Evolutionary conservation across 2,797 vertebrate genomes (phyloP).

Genomic region (Chaunax sp.): DNA sequence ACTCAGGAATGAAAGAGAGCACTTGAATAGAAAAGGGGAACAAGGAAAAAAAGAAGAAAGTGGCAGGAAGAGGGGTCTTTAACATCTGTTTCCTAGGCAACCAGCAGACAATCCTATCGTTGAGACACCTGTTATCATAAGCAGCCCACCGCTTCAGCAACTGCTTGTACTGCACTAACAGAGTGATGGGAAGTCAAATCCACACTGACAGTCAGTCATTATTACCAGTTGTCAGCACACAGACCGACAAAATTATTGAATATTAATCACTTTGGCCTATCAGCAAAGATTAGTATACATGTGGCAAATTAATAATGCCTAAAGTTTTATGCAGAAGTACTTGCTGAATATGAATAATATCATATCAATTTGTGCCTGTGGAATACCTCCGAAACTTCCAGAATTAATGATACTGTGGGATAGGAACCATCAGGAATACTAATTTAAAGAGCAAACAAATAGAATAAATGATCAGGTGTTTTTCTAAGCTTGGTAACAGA

Average conservation of each 20-base stretch:
- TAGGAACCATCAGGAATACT: constrained; percentile 20
- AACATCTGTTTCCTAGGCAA: constrained; percentile 79
- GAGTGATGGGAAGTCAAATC: constrained; percentile 63
- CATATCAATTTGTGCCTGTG: constrained; percentile 40
- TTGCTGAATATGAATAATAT: constrained; percentile 28
- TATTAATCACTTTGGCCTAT: constrained; percentile 61
- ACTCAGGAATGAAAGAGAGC: constrained; percentile 20
- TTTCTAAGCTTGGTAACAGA: too few species aligned
- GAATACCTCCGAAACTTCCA: constrained; percentile 27
- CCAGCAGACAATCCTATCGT: constrained; percentile 55
- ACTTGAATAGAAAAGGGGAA: neutral
- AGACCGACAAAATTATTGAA: constrained; percentile 51
- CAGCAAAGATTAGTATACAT: constrained; percentile 55
- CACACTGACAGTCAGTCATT: constrained; percentile 64
- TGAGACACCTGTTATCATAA: constrained; percentile 76
- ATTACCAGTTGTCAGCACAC: constrained; percentile 51
- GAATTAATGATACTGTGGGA: constrained; percentile 27
- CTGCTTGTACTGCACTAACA: constrained; percentile 53
- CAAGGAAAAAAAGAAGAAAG: constrained; percentile 27
- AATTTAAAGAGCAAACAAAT: too few species aligned
- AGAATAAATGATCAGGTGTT: too few species aligned
- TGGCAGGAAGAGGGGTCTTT: constrained; percentile 52
- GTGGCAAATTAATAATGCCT: constrained; percentile 47
- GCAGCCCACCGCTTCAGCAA: constrained; percentile 62
- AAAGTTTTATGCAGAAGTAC: constrained; percentile 20